Evolutionary conservation across 2,113 vertebrate species (phyloP).

Genomic region (Zingel zingel): DNA sequence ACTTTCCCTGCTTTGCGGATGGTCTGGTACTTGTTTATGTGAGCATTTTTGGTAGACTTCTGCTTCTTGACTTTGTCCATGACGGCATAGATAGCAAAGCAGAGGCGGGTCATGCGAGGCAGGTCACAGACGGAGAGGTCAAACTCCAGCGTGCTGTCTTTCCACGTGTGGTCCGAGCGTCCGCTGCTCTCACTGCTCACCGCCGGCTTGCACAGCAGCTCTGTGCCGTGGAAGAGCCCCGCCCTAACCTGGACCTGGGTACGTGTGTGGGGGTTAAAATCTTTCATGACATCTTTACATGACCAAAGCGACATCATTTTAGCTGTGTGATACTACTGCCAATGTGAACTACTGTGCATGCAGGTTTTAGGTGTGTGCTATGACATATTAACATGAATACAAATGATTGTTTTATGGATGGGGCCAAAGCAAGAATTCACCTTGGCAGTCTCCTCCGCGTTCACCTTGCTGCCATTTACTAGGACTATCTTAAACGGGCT

Average conservation of each 20-base stretch:
- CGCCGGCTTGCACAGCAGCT: constrained; percentile 93
- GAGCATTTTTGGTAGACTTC: constrained; percentile 92
- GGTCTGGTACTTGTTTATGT: constrained; percentile 95
- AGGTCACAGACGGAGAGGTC: constrained; percentile 93
- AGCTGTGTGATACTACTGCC: not conserved
- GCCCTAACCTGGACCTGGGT: constrained; percentile 94
- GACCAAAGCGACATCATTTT: not conserved
- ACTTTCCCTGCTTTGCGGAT: constrained; percentile 99
- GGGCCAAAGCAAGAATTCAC: constrained; percentile 77
- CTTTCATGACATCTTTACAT: not conserved
- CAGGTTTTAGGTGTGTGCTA: not conserved
- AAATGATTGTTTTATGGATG: not conserved
- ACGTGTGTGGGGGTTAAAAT: not conserved
- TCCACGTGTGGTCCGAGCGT: constrained; percentile 93
- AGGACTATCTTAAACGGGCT: constrained; percentile 90
- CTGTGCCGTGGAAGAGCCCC: constrained; percentile 97
- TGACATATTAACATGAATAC: constrained; percentile 2
- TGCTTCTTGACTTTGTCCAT: constrained; percentile 97
- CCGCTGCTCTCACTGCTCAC: constrained; percentile 93
- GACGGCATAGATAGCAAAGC: constrained; percentile 95
- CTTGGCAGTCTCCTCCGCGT: constrained; percentile 96
- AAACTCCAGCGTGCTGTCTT: constrained; percentile 90
- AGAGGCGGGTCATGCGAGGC: constrained; percentile 97
- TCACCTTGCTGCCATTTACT: constrained; percentile 93
- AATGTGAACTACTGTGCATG: not conserved